Evolutionary conservation across 2,888 invertebrate genomes (phyloP), one percentile per base, ranked within the genome.

Genomic region (Helobdella robusta): DNA sequence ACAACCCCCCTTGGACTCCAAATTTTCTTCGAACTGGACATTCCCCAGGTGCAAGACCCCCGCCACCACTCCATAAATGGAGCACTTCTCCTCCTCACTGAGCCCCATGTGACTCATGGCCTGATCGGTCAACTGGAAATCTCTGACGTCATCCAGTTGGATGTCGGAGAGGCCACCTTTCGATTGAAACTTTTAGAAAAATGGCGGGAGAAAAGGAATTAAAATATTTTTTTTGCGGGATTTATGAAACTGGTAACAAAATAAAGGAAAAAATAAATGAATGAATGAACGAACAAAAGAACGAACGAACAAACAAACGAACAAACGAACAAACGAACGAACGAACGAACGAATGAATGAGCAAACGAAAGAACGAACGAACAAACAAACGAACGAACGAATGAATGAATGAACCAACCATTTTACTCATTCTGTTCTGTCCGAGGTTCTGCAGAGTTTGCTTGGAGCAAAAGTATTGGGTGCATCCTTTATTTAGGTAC

Each of bases 41-140:
- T 98, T 98, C 2, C 97, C 97, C 66, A 97, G 83, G 80, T 97
- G 95, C 1, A 98, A 83, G 0, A 97, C 91, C 0, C 89, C 89
- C 0, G 92, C 92, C 2, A 97, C 92, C 65, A 91, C 85, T 0
- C 86, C 84, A 81, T 91, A 97, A 64, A 95, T 89, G 62, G 86
- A 84, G 68, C 85, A 80, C 73, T 88, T 85, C 74, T 90, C 89
- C 0, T 81, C 79, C 2, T 87, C 87, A 0, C 83, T 82, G 32
- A 97, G 81, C 0, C 92, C 95, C 64, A 93, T 84, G 64, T 89
- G 85, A 0, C 84, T 83, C 77, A 82, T 78, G 72, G 85, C 86
- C 81, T 86, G 85, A 78, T 92, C 88, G 68, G 94, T 83, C 46
- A 86, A 85, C 68, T 83, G 83, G 78, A 94, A 97, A 78, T 94